These are phyloP conservation scores for Drosophila baimaii DNA, from an alignment of 1,140 invertebrate genomes.

Conservation along the genomic window DNA sequence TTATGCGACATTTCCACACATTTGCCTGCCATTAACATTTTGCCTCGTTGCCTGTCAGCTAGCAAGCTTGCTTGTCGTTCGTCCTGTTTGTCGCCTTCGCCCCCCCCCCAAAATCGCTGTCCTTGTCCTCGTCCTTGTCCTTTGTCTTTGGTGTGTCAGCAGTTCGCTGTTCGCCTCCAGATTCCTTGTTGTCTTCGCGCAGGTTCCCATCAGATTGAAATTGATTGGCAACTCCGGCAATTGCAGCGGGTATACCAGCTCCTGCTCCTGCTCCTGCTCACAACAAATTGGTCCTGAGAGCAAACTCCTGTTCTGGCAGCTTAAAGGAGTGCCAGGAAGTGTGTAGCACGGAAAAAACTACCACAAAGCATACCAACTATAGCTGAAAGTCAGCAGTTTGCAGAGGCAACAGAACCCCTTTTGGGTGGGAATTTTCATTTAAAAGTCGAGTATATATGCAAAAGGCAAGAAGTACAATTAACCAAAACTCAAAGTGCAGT, in stretches of 20 bases:
- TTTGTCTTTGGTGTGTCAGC: constrained; percentile 36
- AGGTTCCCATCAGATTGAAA: constrained; percentile 58
- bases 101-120: too few species aligned
- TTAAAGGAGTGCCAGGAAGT: constrained; percentile 18
- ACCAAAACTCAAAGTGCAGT: neutral
- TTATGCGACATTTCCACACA: constrained; percentile 69
- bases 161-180: constrained; percentile 25
- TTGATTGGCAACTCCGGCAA: constrained; percentile 50
- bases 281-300: constrained; percentile 16
- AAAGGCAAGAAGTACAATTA: neutral
- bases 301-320: constrained; percentile 26
- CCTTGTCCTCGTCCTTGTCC: constrained; percentile 10
- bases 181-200: constrained; percentile 14
- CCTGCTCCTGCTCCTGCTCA: neutral
- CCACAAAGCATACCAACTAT: constrained; percentile 4
- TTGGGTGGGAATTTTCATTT: constrained; percentile 14
- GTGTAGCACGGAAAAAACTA: neutral
- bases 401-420: neutral
- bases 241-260: constrained; percentile 22
- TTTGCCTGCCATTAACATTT: constrained; percentile 75
- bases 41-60: constrained; percentile 48
- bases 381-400: neutral
- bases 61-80: constrained; percentile 23
- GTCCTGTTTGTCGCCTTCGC: constrained; percentile 14
- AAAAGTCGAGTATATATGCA: neutral